A percentile compares a stretch with the other conserved stretches of the same genome.
Evolutionary conservation across 2,888 invertebrate species (phyloP).

Genomic region (Drosophila buzzatii): DNA sequence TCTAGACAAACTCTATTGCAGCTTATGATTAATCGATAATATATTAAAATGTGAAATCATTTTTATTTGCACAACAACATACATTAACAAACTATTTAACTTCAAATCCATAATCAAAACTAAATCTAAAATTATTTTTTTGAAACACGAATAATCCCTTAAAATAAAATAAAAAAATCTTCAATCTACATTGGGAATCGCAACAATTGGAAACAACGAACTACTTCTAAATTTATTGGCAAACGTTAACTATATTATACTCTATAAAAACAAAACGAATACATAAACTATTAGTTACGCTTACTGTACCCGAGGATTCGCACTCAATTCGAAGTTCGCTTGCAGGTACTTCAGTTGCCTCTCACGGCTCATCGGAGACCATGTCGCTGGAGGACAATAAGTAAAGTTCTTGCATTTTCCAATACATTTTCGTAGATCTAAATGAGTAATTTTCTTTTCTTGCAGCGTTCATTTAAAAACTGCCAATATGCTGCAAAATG

Average conservation of each 20-base stretch:
- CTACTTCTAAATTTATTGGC: slow-evolving; percentile 26
- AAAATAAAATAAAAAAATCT: slow-evolving; percentile 26
- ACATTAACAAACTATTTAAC: slow-evolving; percentile 56
- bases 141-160: slow-evolving; percentile 18
- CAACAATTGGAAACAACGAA: slow-evolving; percentile 47
- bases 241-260: slow-evolving; percentile 11
- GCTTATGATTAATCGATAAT: slow-evolving; percentile 32
- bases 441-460: neutral
- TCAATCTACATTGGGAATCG: slow-evolving; percentile 44
- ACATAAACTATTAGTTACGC: slow-evolving; percentile 80
- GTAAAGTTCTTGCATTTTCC: slow-evolving; percentile 60
- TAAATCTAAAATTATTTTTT: slow-evolving; percentile 59
- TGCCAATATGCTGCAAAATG: slow-evolving; percentile 83
- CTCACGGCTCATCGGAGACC: slow-evolving; percentile 84
- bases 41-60: slow-evolving; percentile 4
- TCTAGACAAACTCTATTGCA: slow-evolving; percentile 32
- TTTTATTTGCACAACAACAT: slow-evolving; percentile 59
- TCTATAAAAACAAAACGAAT: slow-evolving; percentile 20
- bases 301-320: slow-evolving; percentile 85
- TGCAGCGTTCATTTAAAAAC: slow-evolving; percentile 83
- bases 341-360: slow-evolving; percentile 85
- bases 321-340: slow-evolving; percentile 85
- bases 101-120: slow-evolving; percentile 50
- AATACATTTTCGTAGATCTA: neutral
- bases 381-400: slow-evolving; percentile 85